Conservation (phyloP, 92 coral and sea anemone species). For the Actinostola sp. region DNA sequence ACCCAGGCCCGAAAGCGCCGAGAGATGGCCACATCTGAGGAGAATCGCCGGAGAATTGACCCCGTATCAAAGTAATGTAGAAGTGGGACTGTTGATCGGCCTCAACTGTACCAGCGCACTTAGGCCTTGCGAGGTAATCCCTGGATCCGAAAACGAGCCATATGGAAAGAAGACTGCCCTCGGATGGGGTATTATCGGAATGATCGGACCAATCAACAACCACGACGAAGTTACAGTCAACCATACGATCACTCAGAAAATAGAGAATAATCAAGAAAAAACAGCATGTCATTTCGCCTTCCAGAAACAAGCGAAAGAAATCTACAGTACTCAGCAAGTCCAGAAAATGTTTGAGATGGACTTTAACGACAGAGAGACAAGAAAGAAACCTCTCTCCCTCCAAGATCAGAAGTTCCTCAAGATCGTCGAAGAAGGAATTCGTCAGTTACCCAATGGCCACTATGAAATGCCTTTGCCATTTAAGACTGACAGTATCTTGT, state of each 20-base stretch:
- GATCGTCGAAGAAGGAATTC: constrained; percentile 17
- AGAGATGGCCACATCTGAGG: too few relatives aligned
- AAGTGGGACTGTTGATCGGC: constrained; percentile 27
- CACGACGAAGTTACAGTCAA: background rate
- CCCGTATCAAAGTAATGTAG: constrained; percentile 3
- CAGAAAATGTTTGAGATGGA: constrained; percentile 34
- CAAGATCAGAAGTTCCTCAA: constrained; percentile 35
- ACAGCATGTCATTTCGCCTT: constrained; percentile 21
- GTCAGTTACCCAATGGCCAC: too few relatives aligned
- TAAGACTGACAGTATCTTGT: background rate
- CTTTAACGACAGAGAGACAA: constrained; percentile 26
- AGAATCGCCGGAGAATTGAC: too few relatives aligned
- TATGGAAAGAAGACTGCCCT: too few relatives aligned
- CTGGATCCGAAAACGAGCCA: constrained; percentile 36
- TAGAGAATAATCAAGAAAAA: background rate
- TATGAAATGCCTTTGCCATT: constrained; percentile 37
- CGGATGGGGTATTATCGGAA: too few relatives aligned
- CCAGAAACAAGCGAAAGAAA: constrained; percentile 17
- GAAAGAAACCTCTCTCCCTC: constrained; percentile 21
- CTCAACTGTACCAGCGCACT: constrained; percentile 27
- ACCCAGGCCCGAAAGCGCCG: too few relatives aligned
- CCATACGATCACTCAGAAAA: constrained; percentile 1
- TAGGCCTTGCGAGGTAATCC: constrained; percentile 27
- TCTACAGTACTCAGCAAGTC: constrained; percentile 13
- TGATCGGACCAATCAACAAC: background rate